Evolutionary conservation across 2,113 vertebrate genomes (phyloP).

Genomic region (Syngnathoides biaculeatus): DNA sequence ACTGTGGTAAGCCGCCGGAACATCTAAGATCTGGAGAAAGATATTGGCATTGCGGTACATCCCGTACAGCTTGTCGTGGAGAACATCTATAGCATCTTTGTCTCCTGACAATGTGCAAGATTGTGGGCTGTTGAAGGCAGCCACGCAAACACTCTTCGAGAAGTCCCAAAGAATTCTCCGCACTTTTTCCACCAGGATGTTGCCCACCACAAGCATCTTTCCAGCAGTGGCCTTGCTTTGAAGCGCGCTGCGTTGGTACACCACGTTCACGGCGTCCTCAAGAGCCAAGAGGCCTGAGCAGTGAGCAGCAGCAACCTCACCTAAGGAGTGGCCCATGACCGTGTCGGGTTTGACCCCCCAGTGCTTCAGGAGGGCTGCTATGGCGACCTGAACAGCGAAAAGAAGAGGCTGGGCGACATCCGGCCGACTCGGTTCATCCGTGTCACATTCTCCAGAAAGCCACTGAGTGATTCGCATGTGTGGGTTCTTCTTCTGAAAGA

Average conservation of each 20-base stretch:
- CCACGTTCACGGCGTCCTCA: constrained; percentile 79
- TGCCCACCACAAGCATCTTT: constrained; percentile 83
- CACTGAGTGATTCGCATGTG: constrained; percentile 60
- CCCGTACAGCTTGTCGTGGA: constrained; percentile 64
- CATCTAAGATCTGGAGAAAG: constrained; percentile 75
- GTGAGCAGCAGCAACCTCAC: constrained; percentile 83
- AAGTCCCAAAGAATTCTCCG: constrained; percentile 57
- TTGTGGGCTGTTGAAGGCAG: constrained; percentile 80
- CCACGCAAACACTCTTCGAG: constrained; percentile 71
- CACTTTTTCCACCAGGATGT: constrained; percentile 73
- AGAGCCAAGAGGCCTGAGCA: constrained; percentile 83
- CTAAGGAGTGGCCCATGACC: constrained; percentile 81
- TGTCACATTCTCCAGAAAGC: constrained; percentile 42
- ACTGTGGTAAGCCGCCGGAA: constrained; percentile 81
- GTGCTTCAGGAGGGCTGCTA: constrained; percentile 70
- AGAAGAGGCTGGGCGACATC: constrained; percentile 77
- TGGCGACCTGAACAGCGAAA: constrained; percentile 81
- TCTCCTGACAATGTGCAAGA: constrained; percentile 84
- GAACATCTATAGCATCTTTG: constrained; percentile 55
- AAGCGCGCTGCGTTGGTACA: constrained; percentile 77
- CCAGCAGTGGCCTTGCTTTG: constrained; percentile 76
- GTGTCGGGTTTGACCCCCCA: constrained; percentile 80
- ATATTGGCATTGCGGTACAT: constrained; percentile 63
- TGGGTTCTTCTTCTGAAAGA: constrained; percentile 63
- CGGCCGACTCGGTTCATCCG: constrained; percentile 62